A percentile compares a stretch with the other conserved stretches of the same genome.
These are phyloP conservation scores for Nowickia ferox DNA, from an alignment of 2,888 invertebrate genomes.

Conservation along the genomic window DNA sequence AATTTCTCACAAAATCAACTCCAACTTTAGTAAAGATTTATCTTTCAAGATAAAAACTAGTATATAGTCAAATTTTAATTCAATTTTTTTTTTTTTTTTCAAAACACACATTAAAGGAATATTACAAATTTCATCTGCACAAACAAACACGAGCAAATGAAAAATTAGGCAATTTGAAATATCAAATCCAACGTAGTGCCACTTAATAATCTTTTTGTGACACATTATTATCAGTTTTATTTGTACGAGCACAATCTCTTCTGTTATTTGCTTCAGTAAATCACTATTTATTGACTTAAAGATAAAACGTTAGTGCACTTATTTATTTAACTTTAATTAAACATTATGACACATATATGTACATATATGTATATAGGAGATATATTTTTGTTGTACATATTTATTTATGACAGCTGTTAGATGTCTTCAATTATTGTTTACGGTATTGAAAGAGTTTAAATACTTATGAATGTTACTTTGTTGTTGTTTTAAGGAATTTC, in stretches of 20 bases:
- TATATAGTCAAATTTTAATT: too few species aligned
- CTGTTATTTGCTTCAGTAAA: background rate
- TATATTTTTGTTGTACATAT: background rate
- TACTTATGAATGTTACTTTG: slow-evolving; percentile 10
- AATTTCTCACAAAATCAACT: too few species aligned
- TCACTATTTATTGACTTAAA: slow-evolving; percentile 4
- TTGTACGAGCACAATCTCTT: background rate
- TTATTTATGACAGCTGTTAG: slow-evolving; percentile 17
- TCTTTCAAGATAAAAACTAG: too few species aligned
- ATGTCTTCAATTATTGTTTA: background rate
- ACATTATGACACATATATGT: background rate
- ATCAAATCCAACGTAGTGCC: background rate
- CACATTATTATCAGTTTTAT: background rate
- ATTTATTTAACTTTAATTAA: slow-evolving; percentile 6
- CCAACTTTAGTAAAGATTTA: too few species aligned
- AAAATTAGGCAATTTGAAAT: background rate
- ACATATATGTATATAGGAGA: too few species aligned
- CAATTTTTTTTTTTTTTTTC: too few species aligned
- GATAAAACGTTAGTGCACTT: slow-evolving; percentile 1
- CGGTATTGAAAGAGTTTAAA: background rate
- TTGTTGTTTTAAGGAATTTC: background rate
- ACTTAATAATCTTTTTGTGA: slow-evolving; percentile 1
- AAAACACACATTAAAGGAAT: background rate
- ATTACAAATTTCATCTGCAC: background rate
- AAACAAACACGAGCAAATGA: background rate